A percentile compares a stretch with the other conserved stretches of the same genome.
Conservation (phyloP, 1,140 invertebrate species). For the Ostrea edulis region DNA sequence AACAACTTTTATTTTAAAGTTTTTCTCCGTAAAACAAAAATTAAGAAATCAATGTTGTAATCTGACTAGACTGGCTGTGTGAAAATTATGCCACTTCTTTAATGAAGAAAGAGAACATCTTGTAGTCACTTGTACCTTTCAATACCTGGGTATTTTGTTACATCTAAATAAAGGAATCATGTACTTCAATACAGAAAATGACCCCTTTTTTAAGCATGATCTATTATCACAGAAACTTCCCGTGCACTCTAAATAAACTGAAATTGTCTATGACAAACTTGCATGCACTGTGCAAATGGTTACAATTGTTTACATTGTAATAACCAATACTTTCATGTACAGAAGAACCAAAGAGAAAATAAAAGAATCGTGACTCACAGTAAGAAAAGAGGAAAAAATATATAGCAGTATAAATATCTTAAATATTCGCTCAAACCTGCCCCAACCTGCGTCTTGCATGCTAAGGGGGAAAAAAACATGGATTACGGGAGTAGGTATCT, state of each 20-base stretch:
- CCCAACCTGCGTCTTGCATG: background rate
- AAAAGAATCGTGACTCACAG: background rate
- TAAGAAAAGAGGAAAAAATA: background rate
- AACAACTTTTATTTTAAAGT: too few species aligned
- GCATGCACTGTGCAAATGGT: constrained; percentile 4
- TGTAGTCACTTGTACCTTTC: too few species aligned
- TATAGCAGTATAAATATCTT: background rate
- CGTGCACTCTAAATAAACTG: background rate
- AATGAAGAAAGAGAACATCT: too few species aligned
- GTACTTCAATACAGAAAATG: too few species aligned
- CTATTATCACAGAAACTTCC: background rate
- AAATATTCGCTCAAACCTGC: background rate
- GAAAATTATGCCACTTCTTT: too few species aligned
- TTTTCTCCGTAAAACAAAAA: too few species aligned
- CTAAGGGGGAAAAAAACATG: too few species aligned
- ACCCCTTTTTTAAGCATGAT: background rate
- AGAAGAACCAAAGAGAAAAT: background rate
- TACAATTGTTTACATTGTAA: background rate
- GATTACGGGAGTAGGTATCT: too few species aligned
- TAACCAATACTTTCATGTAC: background rate
- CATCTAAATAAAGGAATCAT: too few species aligned
- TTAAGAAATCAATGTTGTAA: too few species aligned
- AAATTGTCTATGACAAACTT: background rate
- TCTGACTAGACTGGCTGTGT: too few species aligned
- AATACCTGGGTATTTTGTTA: too few species aligned